Base-by-base conservation (phyloP, 64 coral and sea anemone species). In the Montipora efflorescens region DNA sequence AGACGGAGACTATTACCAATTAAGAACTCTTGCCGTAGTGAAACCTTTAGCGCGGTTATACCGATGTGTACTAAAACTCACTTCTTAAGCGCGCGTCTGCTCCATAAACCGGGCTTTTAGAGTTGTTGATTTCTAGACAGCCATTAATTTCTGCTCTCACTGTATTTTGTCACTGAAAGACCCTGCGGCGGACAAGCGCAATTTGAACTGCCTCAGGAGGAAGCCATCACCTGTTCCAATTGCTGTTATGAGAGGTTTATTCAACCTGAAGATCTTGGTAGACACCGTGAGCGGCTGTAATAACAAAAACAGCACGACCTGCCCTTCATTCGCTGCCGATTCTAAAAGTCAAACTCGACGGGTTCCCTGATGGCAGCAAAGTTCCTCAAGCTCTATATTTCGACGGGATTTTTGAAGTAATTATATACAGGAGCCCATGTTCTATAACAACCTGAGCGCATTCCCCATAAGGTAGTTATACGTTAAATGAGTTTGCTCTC, bases 291-390 rank as follows among this genome's bases (percentile, higher is more conserved):
- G 68, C 21, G 68, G 68, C 19, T 71, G 68, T 21, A 71, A 71
- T 71, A 71, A 71, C 68, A 71, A 71, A 71, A 71, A 71, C 68
- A 71, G 68, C 68, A 71, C 18, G 68, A 71, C 4, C 68, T 71
- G 68, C 20, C 53, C 21, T 71, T 21, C 68, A 22, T 7, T 71
- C 68, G 68, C 19, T 71, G 0, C 12, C 62, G 62, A 67, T 22
- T 22, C 3, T 23, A 22, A 21, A 71, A 71, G 68, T 71, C 21
- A 21, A 71, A 21, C 68, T 5, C 21, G 21, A 21, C 21, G 68
- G 19, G 68, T 6, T 71, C 68, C 21, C 19, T 0, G 20, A 71
- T 68, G 64, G 18, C 64, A 68, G 18, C 15, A 67, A 67, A 67
- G 0, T 67, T 71, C 5, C 19, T 2, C 5, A 3, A 71, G 20